Evolutionary conservation across 2,888 invertebrate genomes (phyloP).

Genomic region (Strigamia maritima): DNA sequence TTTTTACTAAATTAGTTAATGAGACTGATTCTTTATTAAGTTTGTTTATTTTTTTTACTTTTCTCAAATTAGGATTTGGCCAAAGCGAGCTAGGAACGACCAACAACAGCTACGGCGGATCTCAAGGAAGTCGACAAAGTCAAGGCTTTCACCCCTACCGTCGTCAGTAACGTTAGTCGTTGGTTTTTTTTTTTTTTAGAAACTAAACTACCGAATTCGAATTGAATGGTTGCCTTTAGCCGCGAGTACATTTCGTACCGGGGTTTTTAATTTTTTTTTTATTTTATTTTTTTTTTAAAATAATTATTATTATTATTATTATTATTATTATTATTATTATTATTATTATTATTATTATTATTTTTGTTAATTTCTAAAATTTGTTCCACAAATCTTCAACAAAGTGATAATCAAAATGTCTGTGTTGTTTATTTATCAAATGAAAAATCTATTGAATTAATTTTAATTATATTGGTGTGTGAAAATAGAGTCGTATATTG

Average conservation of each 20-base stretch:
- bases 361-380: no score
- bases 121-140: slow-evolving; percentile 24
- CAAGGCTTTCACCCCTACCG: slow-evolving; percentile 22
- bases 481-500: neutral
- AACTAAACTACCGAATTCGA: no score
- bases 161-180: neutral
- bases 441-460: neutral
- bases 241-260: no score
- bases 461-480: neutral
- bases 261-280: neutral
- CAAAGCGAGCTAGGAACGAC: neutral
- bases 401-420: neutral
- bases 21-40: no score
- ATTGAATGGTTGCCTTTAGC: no score
- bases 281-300: neutral
- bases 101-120: neutral
- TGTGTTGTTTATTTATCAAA: no score
- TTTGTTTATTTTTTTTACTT: neutral
- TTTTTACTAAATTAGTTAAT: neutral
- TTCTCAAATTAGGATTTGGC: neutral
- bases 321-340: no score
- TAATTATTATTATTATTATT: no score
- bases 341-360: no score
- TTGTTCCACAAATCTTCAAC: neutral
- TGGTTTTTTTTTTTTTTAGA: no score